Percentiles rank a stretch among this genome's conserved stretches.
These are phyloP conservation scores for Rapana venosa DNA, from an alignment of 2,888 invertebrate genomes.

Conservation along the genomic window DNA sequence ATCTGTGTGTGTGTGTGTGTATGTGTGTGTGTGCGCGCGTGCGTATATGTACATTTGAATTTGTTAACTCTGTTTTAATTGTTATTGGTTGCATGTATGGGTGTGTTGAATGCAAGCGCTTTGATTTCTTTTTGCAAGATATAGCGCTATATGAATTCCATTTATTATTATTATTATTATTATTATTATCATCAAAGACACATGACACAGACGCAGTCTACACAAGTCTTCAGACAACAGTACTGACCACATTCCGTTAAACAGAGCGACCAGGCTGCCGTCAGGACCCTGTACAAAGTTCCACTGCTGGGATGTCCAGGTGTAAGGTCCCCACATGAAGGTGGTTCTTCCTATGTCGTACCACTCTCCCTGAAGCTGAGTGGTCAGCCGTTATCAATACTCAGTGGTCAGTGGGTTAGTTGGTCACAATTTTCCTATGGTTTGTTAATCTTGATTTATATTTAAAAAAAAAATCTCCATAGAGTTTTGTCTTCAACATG, in stretches of 20 bases:
- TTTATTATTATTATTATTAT: not conserved
- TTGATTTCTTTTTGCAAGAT: not conserved
- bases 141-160: not conserved
- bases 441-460: too few relatives aligned
- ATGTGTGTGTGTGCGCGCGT: too few relatives aligned
- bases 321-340: slow-evolving; percentile 28
- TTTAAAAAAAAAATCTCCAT: not conserved
- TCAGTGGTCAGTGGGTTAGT: not conserved
- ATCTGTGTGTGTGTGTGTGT: too few relatives aligned
- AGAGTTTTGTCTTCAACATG: not conserved
- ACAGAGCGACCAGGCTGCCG: slow-evolving; percentile 20
- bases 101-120: not conserved
- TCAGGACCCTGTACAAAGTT: slow-evolving; percentile 32
- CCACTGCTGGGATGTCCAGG: slow-evolving; percentile 40
- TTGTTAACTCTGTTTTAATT: too few relatives aligned
- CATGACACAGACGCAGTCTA: not conserved
- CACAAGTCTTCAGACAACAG: too few relatives aligned
- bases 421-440: not conserved
- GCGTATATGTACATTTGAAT: too few relatives aligned
- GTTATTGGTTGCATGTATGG: not conserved
- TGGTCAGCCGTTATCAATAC: too few relatives aligned
- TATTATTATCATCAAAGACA: too few relatives aligned
- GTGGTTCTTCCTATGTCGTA: slow-evolving; percentile 36
- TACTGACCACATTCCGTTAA: slow-evolving; percentile 79
- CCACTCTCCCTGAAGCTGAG: slow-evolving; percentile 31